Percentiles rank a stretch among this genome's conserved stretches.
These are phyloP conservation scores for Tetranychus truncatus DNA, from an alignment of 2,888 invertebrate species.

Conservation along the genomic window DNA sequence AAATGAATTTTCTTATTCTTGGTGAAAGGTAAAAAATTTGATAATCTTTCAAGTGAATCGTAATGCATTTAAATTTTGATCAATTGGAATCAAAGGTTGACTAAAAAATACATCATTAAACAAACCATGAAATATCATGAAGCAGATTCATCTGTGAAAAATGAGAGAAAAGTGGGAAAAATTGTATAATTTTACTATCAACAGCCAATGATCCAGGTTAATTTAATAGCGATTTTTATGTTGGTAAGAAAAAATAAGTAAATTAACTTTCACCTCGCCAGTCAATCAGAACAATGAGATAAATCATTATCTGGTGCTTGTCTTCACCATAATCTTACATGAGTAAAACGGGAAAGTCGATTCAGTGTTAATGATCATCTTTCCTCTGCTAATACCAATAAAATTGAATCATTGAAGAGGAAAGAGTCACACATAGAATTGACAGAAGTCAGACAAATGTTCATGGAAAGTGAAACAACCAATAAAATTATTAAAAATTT, in stretches of 20 bases:
- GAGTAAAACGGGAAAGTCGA: background rate
- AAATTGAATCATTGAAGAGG: too few species aligned
- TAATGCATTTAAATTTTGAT: background rate
- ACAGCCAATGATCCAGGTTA: background rate
- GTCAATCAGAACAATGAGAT: background rate
- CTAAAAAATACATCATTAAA: too few species aligned
- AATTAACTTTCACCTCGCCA: background rate
- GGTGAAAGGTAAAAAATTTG: background rate
- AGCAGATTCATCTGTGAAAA: too few species aligned
- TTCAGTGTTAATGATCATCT: background rate
- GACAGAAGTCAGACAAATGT: too few species aligned
- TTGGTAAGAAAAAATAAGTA: background rate
- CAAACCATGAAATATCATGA: too few species aligned
- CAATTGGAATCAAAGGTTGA: too few species aligned
- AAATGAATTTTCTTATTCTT: background rate
- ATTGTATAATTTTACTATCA: too few species aligned
- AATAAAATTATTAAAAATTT: too few species aligned
- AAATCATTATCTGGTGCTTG: background rate
- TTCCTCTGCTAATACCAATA: too few species aligned
- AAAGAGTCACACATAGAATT: too few species aligned
- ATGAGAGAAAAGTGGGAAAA: too few species aligned
- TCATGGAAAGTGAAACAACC: too few species aligned
- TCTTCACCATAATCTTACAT: background rate
- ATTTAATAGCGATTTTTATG: background rate
- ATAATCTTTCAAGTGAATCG: background rate